phyloP scores from a whole-genome alignment of 1,140 invertebrate genomes.

The Leptinotarsa texana region DNA sequence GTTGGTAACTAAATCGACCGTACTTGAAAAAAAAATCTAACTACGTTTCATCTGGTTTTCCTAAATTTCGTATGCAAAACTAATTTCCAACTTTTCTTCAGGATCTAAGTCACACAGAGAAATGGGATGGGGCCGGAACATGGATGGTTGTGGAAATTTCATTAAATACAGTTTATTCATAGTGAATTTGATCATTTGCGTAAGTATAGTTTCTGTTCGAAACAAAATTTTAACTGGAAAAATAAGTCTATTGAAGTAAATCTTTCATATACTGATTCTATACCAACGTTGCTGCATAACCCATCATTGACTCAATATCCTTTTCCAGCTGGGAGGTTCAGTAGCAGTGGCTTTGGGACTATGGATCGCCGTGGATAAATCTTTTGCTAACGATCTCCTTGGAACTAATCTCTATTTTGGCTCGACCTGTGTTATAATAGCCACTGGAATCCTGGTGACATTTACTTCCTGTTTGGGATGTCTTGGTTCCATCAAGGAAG shows the following conservation, averaged over 20 bases:
- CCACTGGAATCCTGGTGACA: conserved; percentile 75
- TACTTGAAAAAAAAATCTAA: too few relatives aligned
- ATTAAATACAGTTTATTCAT: conserved; percentile 85
- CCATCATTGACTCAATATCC: too few relatives aligned
- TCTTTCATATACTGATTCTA: too few relatives aligned
- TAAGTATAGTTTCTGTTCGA: conserved; percentile 61
- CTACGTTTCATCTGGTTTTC: too few relatives aligned
- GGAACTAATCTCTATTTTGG: conserved; percentile 83
- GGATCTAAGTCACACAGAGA: neutral
- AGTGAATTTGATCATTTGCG: conserved; percentile 84
- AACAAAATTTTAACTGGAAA: neutral
- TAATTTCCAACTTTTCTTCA: neutral
- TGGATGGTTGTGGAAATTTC: conserved; percentile 78
- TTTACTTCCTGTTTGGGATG: conserved; percentile 84
- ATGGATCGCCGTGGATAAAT: conserved; percentile 81
- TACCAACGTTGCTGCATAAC: too few relatives aligned
- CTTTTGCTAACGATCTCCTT: conserved; percentile 79
- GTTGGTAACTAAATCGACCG: too few relatives aligned
- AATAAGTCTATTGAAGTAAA: neutral
- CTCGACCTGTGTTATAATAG: conserved; percentile 79
- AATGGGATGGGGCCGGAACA: conserved; percentile 35
- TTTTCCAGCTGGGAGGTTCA: conserved; percentile 74
- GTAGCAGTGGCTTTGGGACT: conserved; percentile 74
- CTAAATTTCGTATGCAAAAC: too few relatives aligned
- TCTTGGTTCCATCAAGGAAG: conserved; percentile 82